Evolutionary conservation across 2,113 vertebrate genomes (phyloP), one percentile per base, ranked within the genome.

Genomic region (Donacobius atricapilla): DNA sequence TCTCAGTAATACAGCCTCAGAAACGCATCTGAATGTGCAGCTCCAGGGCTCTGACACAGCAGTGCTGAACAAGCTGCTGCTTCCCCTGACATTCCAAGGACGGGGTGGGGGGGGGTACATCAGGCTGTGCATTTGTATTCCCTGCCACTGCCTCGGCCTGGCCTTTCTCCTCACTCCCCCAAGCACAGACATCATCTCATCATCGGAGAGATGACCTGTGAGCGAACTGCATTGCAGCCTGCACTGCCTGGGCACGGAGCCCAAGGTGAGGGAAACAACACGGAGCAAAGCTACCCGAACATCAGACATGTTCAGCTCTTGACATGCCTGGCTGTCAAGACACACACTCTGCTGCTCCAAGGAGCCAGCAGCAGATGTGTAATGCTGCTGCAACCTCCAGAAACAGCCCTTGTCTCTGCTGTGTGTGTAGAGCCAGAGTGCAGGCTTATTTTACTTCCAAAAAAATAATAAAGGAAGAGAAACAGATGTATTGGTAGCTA

Each of bases 101-200:
- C 77, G 27, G 72, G n/a, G n/a, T n/a, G 3, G 47, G 58, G 31
- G 68, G 3, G 47, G 60, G n/a, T 30, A 45, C 78, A 20, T 9
- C 0, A 0, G n/a, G 25, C 75, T 65, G 31, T 45, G 33, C 83
- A 93, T 94, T 83, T 95, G 91, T 84, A 92, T 90, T 94, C 92
- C 61, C 66, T 42, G 90, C 57, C 69, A 60, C 33, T 11, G 10
- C 87, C 65, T 6, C 7, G 5, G 80, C 61, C 79, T 65, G 70
- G 66, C 83, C 63, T 64, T 91, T 33, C 78, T 73, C 45, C 79
- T 80, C 1, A 0, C 71, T 90, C 37, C 45, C 77, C 51, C 54
- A 60, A 54, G 91, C 92, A 72, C 65, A 91, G 92, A 94, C 87
- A 93, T 87, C 92, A 87, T 58, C 87, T 93, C 84, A 92, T 95